These are phyloP conservation scores for Erinaceus europaeus DNA, from an alignment of 2,113 vertebrate genomes.

Conservation along the genomic window DNA sequence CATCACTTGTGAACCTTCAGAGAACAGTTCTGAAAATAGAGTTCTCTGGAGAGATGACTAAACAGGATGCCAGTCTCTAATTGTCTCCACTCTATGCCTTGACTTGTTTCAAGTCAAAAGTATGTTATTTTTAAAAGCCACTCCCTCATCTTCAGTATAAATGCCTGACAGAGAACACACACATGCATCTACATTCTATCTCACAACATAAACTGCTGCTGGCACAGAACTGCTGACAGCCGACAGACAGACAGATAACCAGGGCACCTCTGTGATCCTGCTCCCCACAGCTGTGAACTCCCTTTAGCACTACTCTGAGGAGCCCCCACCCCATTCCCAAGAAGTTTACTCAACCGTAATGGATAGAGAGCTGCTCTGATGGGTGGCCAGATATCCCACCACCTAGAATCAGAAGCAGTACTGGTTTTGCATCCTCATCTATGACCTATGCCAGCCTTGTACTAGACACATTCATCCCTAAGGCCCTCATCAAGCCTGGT, in stretches of 20 bases:
- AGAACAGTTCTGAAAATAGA: conserved; percentile 74
- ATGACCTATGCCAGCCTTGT: not conserved
- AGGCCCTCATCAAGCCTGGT: not conserved
- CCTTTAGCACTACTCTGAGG: not conserved
- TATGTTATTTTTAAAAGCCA: conserved; percentile 70
- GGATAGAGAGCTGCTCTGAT: no score
- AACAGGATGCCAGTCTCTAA: conserved; percentile 60
- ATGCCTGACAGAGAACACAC: conserved; percentile 40
- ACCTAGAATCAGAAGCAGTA: not conserved
- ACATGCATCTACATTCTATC: not conserved
- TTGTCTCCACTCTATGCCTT: conserved; percentile 38
- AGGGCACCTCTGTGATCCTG: not conserved
- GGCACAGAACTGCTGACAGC: not conserved
- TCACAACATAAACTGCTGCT: not conserved
- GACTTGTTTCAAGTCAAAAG: conserved; percentile 66
- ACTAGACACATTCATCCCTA: not conserved
- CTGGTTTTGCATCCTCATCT: not conserved
- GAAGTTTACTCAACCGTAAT: no score
- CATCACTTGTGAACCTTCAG: conserved; percentile 32
- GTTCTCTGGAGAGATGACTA: conserved; percentile 65
- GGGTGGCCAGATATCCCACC: not conserved
- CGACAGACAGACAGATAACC: not conserved
- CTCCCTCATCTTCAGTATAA: conserved; percentile 58
- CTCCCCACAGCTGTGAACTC: not conserved
- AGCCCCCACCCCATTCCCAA: not conserved